Conservation (phyloP, 2,888 invertebrate genomes). For the Seira sanloemensis region DNA sequence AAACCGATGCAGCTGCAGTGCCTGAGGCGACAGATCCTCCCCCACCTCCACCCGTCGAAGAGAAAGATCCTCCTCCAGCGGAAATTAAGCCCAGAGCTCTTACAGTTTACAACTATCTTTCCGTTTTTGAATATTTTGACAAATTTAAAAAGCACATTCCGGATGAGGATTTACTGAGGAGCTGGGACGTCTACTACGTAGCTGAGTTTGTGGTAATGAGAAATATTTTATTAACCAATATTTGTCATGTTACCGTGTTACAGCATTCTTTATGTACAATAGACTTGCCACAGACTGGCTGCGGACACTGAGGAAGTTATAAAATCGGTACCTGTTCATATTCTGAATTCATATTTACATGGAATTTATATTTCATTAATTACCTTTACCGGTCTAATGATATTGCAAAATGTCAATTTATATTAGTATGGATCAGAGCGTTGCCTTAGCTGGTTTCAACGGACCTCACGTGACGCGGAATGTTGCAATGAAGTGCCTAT, state of each 20-base stretch:
- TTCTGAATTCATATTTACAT: not conserved
- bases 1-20: not conserved
- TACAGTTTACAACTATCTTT: not conserved
- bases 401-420: too few species aligned
- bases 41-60: too few species aligned
- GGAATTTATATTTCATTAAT: not conserved
- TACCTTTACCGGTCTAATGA: too few species aligned
- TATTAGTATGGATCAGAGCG: constrained; percentile 8
- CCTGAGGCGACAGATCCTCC: too few species aligned
- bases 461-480: constrained; percentile 18
- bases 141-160: constrained; percentile 19
- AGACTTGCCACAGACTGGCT: not conserved
- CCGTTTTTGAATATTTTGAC: constrained; percentile 30
- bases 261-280: not conserved
- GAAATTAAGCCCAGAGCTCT: too few species aligned
- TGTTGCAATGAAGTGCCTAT: constrained; percentile 23
- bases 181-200: constrained; percentile 33
- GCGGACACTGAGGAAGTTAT: not conserved
- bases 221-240: too few species aligned
- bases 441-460: constrained; percentile 25
- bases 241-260: too few species aligned
- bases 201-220: constrained; percentile 41
- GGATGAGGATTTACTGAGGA: constrained; percentile 8
- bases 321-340: not conserved
- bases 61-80: too few species aligned